These are phyloP conservation scores for Cylloceria caligata DNA, from an alignment of 2,888 invertebrate genomes.

Conservation along the genomic window DNA sequence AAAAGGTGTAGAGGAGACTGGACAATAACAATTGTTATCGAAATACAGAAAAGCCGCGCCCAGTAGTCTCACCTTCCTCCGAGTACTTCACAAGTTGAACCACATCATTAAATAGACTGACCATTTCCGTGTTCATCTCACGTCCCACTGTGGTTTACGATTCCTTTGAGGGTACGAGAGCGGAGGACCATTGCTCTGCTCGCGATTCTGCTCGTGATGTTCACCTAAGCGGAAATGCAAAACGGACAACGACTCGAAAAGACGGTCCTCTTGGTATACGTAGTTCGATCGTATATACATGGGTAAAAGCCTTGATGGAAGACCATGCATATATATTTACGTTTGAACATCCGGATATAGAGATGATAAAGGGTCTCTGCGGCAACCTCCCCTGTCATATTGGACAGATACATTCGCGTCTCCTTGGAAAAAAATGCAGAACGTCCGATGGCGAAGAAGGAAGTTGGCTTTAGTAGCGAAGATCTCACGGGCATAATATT, in stretches of 20 bases:
- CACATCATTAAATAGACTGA: constrained; percentile 82
- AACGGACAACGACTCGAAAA: constrained; percentile 69
- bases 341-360: constrained; percentile 46
- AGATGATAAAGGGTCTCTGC: constrained; percentile 52
- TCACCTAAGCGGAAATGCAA: constrained; percentile 82
- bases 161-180: constrained; percentile 78
- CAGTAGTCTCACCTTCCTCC: constrained; percentile 71
- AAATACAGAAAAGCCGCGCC: not conserved
- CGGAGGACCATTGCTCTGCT: constrained; percentile 60
- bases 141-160: constrained; percentile 77
- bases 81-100: constrained; percentile 73
- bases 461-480: not conserved
- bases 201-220: constrained; percentile 71
- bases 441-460: constrained; percentile 19
- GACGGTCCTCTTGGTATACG: constrained; percentile 54
- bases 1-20: not conserved
- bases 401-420: constrained; percentile 25
- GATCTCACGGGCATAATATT: not conserved
- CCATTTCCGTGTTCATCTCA: constrained; percentile 70
- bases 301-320: constrained; percentile 43
- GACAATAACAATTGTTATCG: not conserved
- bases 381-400: constrained; percentile 32
- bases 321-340: constrained; percentile 49
- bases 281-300: constrained; percentile 27
- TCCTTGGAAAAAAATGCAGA: constrained; percentile 22